Conservation (phyloP, 1,140 invertebrate species). For the Homarus americanus region DNA sequence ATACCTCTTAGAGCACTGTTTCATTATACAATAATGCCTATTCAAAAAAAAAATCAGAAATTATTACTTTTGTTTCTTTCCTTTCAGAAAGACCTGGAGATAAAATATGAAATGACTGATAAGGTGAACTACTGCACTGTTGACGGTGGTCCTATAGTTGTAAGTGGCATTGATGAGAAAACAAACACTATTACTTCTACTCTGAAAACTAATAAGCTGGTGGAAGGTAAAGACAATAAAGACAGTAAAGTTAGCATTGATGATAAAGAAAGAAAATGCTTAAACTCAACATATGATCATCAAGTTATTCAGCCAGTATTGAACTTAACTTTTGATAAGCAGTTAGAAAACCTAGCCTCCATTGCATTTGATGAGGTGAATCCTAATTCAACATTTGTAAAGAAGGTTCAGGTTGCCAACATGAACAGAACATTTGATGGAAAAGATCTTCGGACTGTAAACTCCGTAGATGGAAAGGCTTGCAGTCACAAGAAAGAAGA, state of each 20-base stretch:
- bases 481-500: background rate
- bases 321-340: slow-evolving; percentile 35
- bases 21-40: too few relatives aligned
- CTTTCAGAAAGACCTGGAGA: background rate
- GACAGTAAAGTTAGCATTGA: background rate
- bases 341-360: background rate
- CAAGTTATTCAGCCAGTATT: background rate
- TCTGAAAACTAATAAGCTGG: background rate
- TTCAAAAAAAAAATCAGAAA: too few relatives aligned
- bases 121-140: background rate
- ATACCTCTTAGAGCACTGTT: too few relatives aligned
- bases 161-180: background rate
- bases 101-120: background rate
- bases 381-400: background rate
- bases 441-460: background rate
- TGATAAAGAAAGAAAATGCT: background rate
- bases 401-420: background rate
- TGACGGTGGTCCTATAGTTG: background rate
- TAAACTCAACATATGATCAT: background rate
- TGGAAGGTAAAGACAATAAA: background rate
- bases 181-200: background rate
- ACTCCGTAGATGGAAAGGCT: background rate
- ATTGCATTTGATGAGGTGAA: background rate
- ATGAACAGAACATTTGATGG: background rate
- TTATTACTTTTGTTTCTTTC: background rate